phyloP scores from a whole-genome alignment of 2,797 vertebrate species.

The Sylvia borin region DNA sequence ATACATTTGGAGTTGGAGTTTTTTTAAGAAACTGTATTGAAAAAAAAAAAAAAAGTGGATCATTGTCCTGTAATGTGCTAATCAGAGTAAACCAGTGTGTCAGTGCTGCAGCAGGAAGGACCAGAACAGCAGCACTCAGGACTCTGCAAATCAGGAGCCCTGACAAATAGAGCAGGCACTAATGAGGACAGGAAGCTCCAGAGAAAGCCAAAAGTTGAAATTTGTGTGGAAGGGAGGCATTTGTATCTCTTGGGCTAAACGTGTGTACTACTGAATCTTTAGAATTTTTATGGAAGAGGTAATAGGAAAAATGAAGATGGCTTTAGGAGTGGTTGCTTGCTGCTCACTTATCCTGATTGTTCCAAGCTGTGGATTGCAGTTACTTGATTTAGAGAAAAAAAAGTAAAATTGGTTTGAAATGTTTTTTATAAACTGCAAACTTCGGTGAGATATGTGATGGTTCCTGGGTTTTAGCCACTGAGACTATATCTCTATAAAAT shows the following conservation, averaged over 20 bases:
- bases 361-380: not conserved
- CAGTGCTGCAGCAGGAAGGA: not conserved
- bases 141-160: not conserved
- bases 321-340: not conserved
- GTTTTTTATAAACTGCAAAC: not conserved
- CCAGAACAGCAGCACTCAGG: fast-evolving
- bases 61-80: not conserved
- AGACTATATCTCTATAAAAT: not conserved
- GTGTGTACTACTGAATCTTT: not conserved
- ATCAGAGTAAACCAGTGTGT: not conserved
- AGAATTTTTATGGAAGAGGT: not conserved
- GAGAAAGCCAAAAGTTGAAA: not conserved
- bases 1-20: not conserved
- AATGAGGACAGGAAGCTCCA: not conserved
- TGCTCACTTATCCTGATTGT: not conserved
- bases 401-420: not conserved
- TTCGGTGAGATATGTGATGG: not conserved
- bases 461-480: not conserved
- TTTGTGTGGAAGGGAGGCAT: not conserved
- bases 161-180: not conserved
- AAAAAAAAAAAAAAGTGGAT: not conserved
- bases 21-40: not conserved
- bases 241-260: not conserved
- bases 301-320: not conserved
- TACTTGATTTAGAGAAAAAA: not conserved